These are phyloP conservation scores for Acleris literana DNA, from an alignment of 2,888 invertebrate genomes.

Conservation along the genomic window DNA sequence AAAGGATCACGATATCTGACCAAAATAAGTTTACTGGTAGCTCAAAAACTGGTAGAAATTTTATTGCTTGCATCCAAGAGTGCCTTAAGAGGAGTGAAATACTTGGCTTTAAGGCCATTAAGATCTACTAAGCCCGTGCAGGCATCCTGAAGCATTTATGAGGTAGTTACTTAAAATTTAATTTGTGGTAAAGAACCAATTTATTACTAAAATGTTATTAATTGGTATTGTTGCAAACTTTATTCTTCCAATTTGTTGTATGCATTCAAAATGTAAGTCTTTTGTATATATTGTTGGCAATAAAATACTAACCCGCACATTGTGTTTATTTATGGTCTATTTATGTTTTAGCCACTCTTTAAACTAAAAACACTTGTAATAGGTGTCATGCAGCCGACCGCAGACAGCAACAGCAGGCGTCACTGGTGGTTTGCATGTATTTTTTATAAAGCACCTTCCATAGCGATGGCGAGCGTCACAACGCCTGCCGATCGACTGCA, in stretches of 20 bases:
- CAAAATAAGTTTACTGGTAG: conserved; percentile 51
- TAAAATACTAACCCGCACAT: conserved; percentile 53
- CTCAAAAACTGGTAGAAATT: conserved; percentile 57
- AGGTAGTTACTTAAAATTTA: conserved; percentile 48
- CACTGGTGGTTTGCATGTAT: no score
- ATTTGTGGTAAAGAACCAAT: conserved; percentile 48
- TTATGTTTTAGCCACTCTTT: no score
- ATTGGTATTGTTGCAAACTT: conserved; percentile 52
- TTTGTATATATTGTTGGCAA: conserved; percentile 69
- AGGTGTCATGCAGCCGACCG: no score
- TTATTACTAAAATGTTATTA: conserved; percentile 49
- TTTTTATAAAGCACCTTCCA: no score
- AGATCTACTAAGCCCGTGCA: conserved; percentile 64
- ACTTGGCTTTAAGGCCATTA: conserved; percentile 59
- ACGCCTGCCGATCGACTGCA: no score
- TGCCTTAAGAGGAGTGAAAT: conserved; percentile 63
- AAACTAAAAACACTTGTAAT: no score
- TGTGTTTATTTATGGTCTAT: not conserved
- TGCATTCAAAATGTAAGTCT: conserved; percentile 48
- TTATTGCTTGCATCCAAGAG: conserved; percentile 56
- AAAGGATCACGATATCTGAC: conserved; percentile 58
- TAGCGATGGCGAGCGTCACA: no score
- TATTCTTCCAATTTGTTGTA: conserved; percentile 48
- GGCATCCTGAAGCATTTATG: conserved; percentile 68
- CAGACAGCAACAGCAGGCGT: no score